These are phyloP conservation scores for Harpagifer antarcticus DNA, from an alignment of 2,797 vertebrate species.

Conservation along the genomic window DNA sequence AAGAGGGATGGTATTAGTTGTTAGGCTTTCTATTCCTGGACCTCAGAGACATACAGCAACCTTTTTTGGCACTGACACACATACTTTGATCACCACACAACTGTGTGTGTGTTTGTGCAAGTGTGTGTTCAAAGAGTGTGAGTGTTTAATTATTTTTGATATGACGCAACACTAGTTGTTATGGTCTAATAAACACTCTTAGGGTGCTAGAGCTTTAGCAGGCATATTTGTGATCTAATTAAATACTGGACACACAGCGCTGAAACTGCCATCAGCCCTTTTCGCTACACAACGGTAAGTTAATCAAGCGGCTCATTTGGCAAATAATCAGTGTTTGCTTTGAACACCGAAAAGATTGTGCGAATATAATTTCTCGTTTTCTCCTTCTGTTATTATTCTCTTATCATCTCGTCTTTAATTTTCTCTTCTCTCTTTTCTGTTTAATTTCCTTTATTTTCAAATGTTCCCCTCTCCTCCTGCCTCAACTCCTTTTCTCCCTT, in stretches of 20 bases:
- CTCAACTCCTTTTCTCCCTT: too few relatives aligned
- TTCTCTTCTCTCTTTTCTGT: background rate
- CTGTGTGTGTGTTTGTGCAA: background rate
- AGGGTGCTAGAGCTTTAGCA: slow-evolving; percentile 62
- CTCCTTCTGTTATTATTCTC: background rate
- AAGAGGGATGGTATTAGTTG: slow-evolving; percentile 28
- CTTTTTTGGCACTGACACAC: slow-evolving; percentile 5
- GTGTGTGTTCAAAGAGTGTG: slow-evolving; percentile 15
- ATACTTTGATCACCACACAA: slow-evolving; percentile 51
- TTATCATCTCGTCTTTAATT: background rate
- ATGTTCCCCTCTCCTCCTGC: background rate
- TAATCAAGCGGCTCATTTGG: slow-evolving; percentile 72
- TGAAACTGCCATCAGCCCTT: slow-evolving; percentile 72
- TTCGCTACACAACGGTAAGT: slow-evolving; percentile 66
- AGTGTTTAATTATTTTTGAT: slow-evolving; percentile 42
- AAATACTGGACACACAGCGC: slow-evolving; percentile 66
- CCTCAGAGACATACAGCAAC: slow-evolving; percentile 45
- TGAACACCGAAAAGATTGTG: slow-evolving; percentile 34
- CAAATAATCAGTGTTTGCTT: slow-evolving; percentile 57
- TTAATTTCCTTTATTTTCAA: background rate
- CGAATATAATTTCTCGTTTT: slow-evolving; percentile 20
- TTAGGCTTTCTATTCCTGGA: slow-evolving; percentile 47
- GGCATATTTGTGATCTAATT: slow-evolving; percentile 77
- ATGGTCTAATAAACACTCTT: slow-evolving; percentile 68
- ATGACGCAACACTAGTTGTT: slow-evolving; percentile 74